Evolutionary conservation across 2,888 invertebrate genomes (phyloP).

Genomic region (Pegoplata infirma): DNA sequence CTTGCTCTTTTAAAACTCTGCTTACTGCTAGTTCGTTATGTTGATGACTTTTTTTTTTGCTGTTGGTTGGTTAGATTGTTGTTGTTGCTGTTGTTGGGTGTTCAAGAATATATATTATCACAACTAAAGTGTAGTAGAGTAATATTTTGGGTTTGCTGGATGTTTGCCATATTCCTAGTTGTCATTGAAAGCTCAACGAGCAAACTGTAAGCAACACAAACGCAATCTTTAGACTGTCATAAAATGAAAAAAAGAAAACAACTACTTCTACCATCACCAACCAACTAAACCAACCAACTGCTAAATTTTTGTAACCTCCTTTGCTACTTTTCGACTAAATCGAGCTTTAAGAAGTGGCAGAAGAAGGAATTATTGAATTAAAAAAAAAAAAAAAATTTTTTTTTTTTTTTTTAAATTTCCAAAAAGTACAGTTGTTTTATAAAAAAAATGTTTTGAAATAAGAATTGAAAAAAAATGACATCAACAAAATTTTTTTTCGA

Average conservation of each 20-base stretch:
- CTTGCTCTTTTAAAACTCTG: no score
- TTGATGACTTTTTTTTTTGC: conserved; percentile 35
- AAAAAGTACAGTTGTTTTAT: conserved; percentile 23
- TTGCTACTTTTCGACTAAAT: background rate
- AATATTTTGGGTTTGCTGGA: conserved; percentile 62
- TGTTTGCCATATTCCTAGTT: conserved; percentile 67
- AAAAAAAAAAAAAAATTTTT: conserved; percentile 33
- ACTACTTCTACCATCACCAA: conserved; percentile 6
- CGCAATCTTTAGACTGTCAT: conserved; percentile 23
- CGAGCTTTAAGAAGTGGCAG: background rate
- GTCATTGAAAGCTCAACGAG: conserved; percentile 74
- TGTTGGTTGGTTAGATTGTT: conserved; percentile 28
- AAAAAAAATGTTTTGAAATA: conserved; percentile 18
- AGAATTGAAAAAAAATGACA: conserved; percentile 33
- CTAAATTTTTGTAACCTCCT: no score
- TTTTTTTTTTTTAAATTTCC: background rate
- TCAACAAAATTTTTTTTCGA: conserved; percentile 33
- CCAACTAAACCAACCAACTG: no score
- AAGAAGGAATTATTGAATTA: background rate
- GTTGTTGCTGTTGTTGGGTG: conserved; percentile 20
- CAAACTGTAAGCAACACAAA: conserved; percentile 68
- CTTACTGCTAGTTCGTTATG: conserved; percentile 34
- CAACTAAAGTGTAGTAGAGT: conserved; percentile 31
- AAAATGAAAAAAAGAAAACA: conserved; percentile 1
- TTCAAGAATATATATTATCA: conserved; percentile 1